Evolutionary conservation across 2,113 vertebrate species (phyloP), one percentile per base, ranked within the genome.

Genomic region (Carettochelys insculpta): DNA sequence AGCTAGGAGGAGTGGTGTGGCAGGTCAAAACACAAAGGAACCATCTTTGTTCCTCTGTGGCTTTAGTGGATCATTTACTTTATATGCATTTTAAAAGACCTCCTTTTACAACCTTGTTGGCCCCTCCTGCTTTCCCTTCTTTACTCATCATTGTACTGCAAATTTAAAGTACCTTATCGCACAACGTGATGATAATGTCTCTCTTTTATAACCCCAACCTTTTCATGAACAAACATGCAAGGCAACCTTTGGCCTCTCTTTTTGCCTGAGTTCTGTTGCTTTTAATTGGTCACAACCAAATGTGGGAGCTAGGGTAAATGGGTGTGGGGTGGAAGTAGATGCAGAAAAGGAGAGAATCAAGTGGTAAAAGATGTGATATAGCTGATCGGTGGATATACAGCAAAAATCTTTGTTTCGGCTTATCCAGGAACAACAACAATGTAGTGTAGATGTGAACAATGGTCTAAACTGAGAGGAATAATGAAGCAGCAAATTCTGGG

Each of bases 181-280:
- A 79, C 45, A 94, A 96, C 86, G 94, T 95, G 91, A 92, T 84
- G 75, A 89, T 96, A 96, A 96, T 95, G 89, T 92, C 90, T 82
- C 47, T 76, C 95, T 95, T 97, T 98, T 98, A 98, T 88, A 94
- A 89, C 95, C 93, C 92, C 89, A 93, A 95, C 96, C 95, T 97
- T 97, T 96, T 95, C 94, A 85, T 96, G 47, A 91, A 94, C 96
- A 98, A 98, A 98, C 96, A 98, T 84, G 93, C 87, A 68, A 86
- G 96, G 86, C 96, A 97, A 98, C 97, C 98, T 98, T 98, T 98
- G 97, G 93, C 94, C 98, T 96, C 91, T 97, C 95, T 95, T 86
- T 85, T 92, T 87, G 94, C 93, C 97, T 92, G 95, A 97, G 68
- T 90, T 93, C 89, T 94, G 92, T 80, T 95, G 65, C 95, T 97